Percentiles rank a stretch among this genome's conserved stretches.
Conservation (phyloP, 2,113 vertebrate genomes). For the Columba janthina region DNA sequence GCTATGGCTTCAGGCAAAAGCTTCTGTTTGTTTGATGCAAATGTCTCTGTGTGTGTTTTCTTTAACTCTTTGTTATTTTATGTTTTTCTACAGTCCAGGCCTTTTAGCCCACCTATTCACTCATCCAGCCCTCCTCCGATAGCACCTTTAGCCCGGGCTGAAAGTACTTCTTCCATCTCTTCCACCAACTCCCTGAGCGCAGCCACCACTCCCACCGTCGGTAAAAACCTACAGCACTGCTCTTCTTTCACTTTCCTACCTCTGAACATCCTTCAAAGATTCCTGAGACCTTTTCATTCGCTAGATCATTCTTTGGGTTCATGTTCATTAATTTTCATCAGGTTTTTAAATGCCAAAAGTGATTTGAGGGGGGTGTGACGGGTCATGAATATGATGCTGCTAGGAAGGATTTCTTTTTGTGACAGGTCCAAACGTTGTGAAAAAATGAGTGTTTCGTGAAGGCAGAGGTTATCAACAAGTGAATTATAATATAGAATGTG, state of each 20-base stretch:
- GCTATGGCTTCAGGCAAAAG: accelerated
- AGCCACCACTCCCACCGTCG: constrained; percentile 95
- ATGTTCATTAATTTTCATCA: accelerated
- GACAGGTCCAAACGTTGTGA: not conserved
- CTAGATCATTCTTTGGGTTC: not conserved
- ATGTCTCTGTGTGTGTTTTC: not conserved
- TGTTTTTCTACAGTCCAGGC: constrained; percentile 83
- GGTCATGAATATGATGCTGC: accelerated
- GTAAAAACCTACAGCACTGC: constrained; percentile 70
- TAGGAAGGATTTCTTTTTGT: not conserved
- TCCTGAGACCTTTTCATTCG: not conserved
- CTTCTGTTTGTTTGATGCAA: not conserved
- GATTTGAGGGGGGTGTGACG: accelerated
- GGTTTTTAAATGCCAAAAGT: not conserved
- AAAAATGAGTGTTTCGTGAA: not conserved
- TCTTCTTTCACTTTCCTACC: constrained; percentile 26
- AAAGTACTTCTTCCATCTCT: constrained; percentile 97
- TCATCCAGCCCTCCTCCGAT: constrained; percentile 94
- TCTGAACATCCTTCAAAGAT: accelerated
- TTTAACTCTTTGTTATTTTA: constrained; percentile 59
- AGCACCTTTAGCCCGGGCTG: constrained; percentile 93
- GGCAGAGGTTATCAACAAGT: not conserved
- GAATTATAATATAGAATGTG: accelerated
- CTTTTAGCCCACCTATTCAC: constrained; percentile 93
- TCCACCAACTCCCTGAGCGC: constrained; percentile 94